These are phyloP conservation scores for Megalonaias nervosa DNA, from an alignment of 1,140 invertebrate genomes.

Conservation along the genomic window DNA sequence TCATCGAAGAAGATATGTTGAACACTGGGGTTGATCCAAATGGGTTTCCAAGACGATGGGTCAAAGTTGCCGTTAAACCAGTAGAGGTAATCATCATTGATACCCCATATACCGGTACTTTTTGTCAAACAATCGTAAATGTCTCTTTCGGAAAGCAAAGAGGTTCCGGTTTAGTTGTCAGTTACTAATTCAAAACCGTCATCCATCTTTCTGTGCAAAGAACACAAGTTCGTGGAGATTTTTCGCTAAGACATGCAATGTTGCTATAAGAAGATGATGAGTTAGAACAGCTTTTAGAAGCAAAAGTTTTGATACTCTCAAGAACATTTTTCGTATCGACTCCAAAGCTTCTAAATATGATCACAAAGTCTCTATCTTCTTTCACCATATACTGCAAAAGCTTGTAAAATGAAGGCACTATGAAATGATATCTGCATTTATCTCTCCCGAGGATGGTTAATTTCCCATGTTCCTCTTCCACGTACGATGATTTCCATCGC, in stretches of 20 bases:
- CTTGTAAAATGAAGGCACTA: conserved; percentile 26
- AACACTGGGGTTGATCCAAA: conserved; percentile 19
- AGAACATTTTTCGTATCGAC: conserved; percentile 25
- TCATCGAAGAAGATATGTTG: conserved; percentile 36
- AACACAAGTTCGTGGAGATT: background rate
- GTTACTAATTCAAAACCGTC: background rate
- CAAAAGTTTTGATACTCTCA: conserved; percentile 17
- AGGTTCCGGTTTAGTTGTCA: background rate
- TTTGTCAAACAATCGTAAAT: conserved; percentile 15
- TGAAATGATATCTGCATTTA: conserved; percentile 21
- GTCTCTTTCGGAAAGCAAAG: conserved; percentile 1
- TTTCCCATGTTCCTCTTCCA: conserved; percentile 15
- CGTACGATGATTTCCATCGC: conserved; percentile 24
- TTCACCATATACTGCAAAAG: conserved; percentile 10
- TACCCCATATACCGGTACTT: conserved; percentile 8
- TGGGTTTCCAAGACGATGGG: conserved; percentile 16
- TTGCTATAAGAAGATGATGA: conserved; percentile 11
- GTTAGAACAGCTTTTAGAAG: background rate
- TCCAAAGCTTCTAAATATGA: conserved; percentile 28
- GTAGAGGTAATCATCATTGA: conserved; percentile 13
- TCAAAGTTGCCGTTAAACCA: conserved; percentile 22
- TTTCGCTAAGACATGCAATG: conserved; percentile 2
- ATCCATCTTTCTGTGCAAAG: background rate
- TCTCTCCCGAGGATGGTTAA: conserved; percentile 21
- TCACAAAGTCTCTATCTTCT: conserved; percentile 15